A percentile compares a stretch with the other conserved stretches of the same genome.
These are phyloP conservation scores for Drosophila bocqueti DNA, from an alignment of 1,140 invertebrate species.

Conservation along the genomic window DNA sequence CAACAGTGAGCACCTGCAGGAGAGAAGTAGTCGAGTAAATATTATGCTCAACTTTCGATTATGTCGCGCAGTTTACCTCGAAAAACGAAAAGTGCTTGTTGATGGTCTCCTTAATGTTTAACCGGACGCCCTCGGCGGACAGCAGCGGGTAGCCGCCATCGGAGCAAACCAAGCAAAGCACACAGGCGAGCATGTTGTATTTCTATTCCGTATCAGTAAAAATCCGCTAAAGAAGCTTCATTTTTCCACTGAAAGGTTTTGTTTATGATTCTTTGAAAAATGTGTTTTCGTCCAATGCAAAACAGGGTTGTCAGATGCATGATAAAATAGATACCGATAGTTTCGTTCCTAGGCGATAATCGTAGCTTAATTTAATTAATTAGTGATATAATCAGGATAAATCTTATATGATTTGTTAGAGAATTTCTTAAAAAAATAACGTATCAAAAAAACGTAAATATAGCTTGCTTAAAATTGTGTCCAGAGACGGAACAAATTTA, in stretches of 20 bases:
- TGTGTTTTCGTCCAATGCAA: conserved; percentile 28
- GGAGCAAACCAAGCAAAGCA: conserved; percentile 58
- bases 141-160: conserved; percentile 29
- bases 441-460: neutral
- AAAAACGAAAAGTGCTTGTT: conserved; percentile 13
- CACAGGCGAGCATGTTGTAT: conserved; percentile 51
- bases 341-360: neutral
- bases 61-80: conserved; percentile 54
- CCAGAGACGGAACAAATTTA: no score
- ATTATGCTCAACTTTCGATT: neutral
- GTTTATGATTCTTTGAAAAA: conserved; percentile 38
- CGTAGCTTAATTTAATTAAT: neutral
- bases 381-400: no score
- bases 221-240: conserved; percentile 2
- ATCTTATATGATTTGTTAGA: no score
- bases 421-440: neutral
- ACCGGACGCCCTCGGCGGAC: conserved; percentile 48
- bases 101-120: conserved; percentile 60
- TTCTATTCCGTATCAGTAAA: no score
- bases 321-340: neutral
- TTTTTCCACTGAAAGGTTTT: conserved; percentile 7
- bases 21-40: neutral
- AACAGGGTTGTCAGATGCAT: conserved; percentile 20
- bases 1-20: conserved; percentile 38
- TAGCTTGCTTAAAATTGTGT: no score